phyloP scores from a whole-genome alignment of 2,797 vertebrate genomes.

The Eupleurogrammus muticus region DNA sequence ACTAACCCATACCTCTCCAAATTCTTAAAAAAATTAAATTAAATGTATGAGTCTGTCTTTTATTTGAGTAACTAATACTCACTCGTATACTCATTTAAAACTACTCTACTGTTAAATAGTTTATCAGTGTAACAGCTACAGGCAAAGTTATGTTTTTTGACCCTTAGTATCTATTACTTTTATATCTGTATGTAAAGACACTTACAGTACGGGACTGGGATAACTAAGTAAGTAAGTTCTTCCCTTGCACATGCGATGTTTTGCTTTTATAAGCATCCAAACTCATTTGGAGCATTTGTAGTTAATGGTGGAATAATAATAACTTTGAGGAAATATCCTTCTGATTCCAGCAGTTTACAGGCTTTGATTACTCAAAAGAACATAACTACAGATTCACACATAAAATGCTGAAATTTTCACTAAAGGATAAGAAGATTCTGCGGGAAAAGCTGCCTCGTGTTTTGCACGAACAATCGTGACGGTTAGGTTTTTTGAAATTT shows the following conservation, averaged over 20 bases:
- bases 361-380: neutral
- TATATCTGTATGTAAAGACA: conserved; percentile 7
- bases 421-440: neutral
- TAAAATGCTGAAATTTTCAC: neutral
- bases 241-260: neutral
- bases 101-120: neutral
- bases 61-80: neutral
- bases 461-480: conserved; percentile 25
- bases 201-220: neutral
- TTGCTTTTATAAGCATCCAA: neutral
- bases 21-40: neutral
- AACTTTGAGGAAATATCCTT: neutral
- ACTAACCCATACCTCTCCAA: neutral
- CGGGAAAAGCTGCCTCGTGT: neutral
- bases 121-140: neutral
- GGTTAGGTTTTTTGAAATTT: conserved; percentile 56
- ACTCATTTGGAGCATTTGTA: neutral
- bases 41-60: neutral
- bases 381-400: neutral
- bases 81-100: neutral
- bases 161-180: conserved; percentile 17
- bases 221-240: neutral
- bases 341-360: neutral
- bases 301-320: neutral
- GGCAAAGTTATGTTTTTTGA: conserved; percentile 1